Base-by-base conservation (phyloP, 2,888 invertebrate species). In the Eristalis pertinax region DNA sequence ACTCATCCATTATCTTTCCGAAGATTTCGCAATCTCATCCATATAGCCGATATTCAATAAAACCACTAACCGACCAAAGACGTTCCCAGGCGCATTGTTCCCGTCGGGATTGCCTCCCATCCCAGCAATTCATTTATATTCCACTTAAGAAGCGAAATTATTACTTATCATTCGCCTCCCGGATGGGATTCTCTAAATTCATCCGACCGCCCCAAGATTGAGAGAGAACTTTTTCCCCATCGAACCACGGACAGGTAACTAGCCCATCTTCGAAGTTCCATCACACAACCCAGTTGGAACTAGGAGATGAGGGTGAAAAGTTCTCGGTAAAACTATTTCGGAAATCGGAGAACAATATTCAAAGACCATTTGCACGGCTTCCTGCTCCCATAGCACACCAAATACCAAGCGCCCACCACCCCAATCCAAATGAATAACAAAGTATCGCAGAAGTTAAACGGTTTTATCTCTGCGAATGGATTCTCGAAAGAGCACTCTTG, bases 361-460 rank as follows among this genome's bases (percentile, higher is more conserved):
- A 82, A 82, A 69, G 73, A 78, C 74, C 73, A 75, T 78, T 70
- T 60, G 26, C 77, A 26, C 41, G 58, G 67, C 8, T 64, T 70
- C 69, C 67, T 35, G n/a, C 76, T 60, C 26, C 2, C 58, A 24
- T 15, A 24, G 13, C 26, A 26, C 38, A 22, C 22, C 83, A 63
- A 64, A 19, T 19, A 1, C 29, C 43, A 38, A 68, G 22, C 24
- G n/a, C 10, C 24, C 26, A 68, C 60, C 32, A 63, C 56, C 82
- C 63, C 64, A 68, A 26, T 56, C 67, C 56, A 75, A 83, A 82
- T 77, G 78, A 86, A 72, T 78, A 86, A 79, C 83, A 86, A 86
- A 86, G 86, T 83, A 86, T 83, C 78, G 74, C 56, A 72, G 67
- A 86, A 86, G 78, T 86, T 86, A 86, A 86, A 86, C 86, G 83